Evolutionary conservation across 2,113 vertebrate genomes (phyloP).

Genomic region (Plecturocebus donacophilus): DNA sequence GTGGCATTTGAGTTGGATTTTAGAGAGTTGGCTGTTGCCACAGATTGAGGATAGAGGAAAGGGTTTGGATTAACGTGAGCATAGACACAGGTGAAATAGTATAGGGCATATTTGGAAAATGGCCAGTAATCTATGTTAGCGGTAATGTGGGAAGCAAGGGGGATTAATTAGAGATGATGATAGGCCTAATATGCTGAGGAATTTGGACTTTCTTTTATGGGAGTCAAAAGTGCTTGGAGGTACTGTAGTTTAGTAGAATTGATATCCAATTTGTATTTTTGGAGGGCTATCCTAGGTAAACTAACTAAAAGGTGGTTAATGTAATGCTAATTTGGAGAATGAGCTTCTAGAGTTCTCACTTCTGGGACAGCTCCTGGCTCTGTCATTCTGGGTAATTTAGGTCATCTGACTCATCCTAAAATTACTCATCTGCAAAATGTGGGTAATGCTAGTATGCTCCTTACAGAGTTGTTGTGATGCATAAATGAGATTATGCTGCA

Average conservation of each 20-base stretch:
- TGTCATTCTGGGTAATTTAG: neutral
- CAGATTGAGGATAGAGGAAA: neutral
- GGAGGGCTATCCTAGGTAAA: neutral
- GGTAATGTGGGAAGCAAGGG: neutral
- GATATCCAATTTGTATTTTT: neutral
- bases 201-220: neutral
- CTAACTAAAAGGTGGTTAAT: neutral
- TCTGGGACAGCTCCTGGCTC: neutral
- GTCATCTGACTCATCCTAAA: neutral
- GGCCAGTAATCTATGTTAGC: neutral
- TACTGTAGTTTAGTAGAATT: conserved; percentile 12
- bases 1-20: conserved; percentile 6
- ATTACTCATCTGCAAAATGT: neutral
- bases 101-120: neutral
- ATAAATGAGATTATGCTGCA: neutral
- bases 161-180: neutral
- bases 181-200: neutral
- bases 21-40: neutral
- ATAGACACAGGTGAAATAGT: neutral
- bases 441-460: neutral
- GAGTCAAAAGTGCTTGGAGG: neutral
- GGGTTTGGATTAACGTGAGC: neutral
- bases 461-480: neutral
- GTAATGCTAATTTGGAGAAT: neutral
- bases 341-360: neutral